Evolutionary conservation across 1,140 invertebrate genomes (phyloP), one percentile per base, ranked within the genome.

Genomic region (Sycophila sp.): DNA sequence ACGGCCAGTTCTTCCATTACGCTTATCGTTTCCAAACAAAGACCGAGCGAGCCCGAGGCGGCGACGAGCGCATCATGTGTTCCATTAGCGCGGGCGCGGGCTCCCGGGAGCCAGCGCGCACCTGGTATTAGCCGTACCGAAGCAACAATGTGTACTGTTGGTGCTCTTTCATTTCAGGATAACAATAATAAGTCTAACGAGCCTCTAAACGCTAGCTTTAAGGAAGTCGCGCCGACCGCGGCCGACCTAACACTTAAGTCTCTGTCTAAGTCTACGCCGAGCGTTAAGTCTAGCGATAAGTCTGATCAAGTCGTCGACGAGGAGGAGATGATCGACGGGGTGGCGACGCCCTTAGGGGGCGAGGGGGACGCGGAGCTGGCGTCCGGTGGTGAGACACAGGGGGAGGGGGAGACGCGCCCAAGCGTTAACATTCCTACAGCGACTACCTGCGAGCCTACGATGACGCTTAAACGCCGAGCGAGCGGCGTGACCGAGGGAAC

Each of bases 141-240:
- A 85, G 85, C 83, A 85, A 85, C 85, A 86, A 86, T 85, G 79
- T 85, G 81, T 84, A 86, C 84, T 85, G 84, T 85, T 85, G 85
- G 85, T 86, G 85, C 85, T 86, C 85, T 85, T 86, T 86, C 82
- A 84, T 85, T 85, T 85, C 85, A 85, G 85, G 83, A 86, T 85
- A 85, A 85, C 76, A 77, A 83, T 86, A 77, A 83, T 86, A 85
- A 84, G 81, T 84, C 79, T 84, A 84, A 85, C 77, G 80, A 85
- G 83, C 84, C 80, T 81, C 79, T 82, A 81, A 84, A 84, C 76
- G 77, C 77, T 86, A 85, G 80, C 82, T 83, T 80, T 83, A 84
- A 83, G 80, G 78, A 72, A 69, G 73, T 53, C 30, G 51, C 42
- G 59, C 65, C 53, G 28, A 30, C 30, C 26, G 42, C 49, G 49